phyloP scores from a whole-genome alignment of 2,113 vertebrate genomes.

The Heterotilapia buettikoferi region DNA sequence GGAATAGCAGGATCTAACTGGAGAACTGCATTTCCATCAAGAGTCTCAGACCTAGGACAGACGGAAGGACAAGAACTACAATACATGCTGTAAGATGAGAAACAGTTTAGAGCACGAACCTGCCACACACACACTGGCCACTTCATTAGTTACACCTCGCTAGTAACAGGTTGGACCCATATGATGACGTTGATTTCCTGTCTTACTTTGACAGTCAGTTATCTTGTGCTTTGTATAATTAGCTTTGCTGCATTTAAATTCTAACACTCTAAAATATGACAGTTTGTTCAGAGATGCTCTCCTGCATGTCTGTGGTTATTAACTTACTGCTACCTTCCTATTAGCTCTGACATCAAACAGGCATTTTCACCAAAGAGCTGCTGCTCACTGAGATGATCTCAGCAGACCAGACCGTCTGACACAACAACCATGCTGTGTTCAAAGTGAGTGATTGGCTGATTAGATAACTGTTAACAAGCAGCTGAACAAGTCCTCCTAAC shows the following conservation, averaged over 20 bases:
- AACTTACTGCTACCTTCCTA: background rate
- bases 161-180: background rate
- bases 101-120: background rate
- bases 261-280: background rate
- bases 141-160: background rate
- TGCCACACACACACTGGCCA: background rate
- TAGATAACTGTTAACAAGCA: background rate
- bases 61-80: background rate
- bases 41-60: constrained; percentile 69
- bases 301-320: background rate
- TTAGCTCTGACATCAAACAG: background rate
- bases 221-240: background rate
- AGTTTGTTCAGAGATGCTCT: background rate
- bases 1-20: constrained; percentile 85
- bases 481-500: background rate
- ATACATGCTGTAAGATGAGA: background rate
- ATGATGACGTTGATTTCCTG: background rate
- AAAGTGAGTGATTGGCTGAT: background rate
- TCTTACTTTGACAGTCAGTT: background rate
- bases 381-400: background rate
- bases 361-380: background rate
- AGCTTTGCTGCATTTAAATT: background rate
- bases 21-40: constrained; percentile 76
- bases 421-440: background rate
- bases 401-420: background rate